phyloP scores from a whole-genome alignment of 2,888 invertebrate species.

The Trichogramma dendrolimi region DNA sequence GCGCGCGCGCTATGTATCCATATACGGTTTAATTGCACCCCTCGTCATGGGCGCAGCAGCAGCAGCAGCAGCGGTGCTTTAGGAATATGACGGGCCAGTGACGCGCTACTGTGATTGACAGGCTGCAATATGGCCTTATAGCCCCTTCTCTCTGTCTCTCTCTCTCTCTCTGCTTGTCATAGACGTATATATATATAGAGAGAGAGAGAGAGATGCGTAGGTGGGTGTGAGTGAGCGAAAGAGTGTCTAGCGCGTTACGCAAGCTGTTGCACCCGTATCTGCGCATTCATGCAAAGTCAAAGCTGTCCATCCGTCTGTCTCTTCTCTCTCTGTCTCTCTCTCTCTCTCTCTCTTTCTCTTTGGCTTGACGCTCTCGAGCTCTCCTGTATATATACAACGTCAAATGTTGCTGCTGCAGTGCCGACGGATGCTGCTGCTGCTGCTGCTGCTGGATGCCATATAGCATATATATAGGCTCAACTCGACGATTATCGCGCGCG shows the following conservation, averaged over 20 bases:
- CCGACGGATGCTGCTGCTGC: too few relatives aligned
- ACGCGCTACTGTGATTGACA: conserved; percentile 47
- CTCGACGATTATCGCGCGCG: conserved; percentile 44
- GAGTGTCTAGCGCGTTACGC: conserved; percentile 45
- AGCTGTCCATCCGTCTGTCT: conserved; percentile 42
- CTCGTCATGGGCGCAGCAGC: too few relatives aligned
- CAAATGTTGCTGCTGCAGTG: too few relatives aligned
- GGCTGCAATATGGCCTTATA: conserved; percentile 50
- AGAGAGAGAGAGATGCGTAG: too few relatives aligned
- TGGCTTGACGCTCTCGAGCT: background rate
- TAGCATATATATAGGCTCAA: too few relatives aligned
- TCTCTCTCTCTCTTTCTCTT: conserved; percentile 10
- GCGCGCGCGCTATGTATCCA: too few relatives aligned
- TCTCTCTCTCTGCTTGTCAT: too few relatives aligned
- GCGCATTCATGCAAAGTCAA: conserved; percentile 53
- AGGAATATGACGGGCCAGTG: conserved; percentile 8
- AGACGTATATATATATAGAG: too few relatives aligned
- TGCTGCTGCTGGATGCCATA: too few relatives aligned
- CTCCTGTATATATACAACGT: too few relatives aligned
- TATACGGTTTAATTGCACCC: too few relatives aligned
- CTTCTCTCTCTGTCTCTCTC: conserved; percentile 35
- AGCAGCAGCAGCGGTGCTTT: too few relatives aligned
- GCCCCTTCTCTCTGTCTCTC: conserved; percentile 27
- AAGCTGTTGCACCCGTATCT: conserved; percentile 54
- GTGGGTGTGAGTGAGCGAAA: conserved; percentile 35